Evolutionary conservation across 2,797 vertebrate species (phyloP), one percentile per base, ranked within the genome.

Genomic region (Rachycentron canadum): DNA sequence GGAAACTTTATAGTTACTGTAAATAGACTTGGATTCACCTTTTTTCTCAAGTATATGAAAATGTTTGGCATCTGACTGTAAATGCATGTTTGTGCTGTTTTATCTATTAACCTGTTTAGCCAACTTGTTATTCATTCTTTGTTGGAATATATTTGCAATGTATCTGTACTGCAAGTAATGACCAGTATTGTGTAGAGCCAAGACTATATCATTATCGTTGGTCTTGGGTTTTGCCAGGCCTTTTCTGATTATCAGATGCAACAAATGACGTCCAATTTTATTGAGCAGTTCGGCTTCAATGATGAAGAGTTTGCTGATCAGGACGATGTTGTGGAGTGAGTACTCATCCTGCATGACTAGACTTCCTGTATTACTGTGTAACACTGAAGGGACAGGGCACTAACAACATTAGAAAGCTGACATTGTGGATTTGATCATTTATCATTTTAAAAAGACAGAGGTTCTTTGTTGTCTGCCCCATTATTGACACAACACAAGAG

Each of bases 181-280:
- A 83, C 69, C 79, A 90, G 88, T 80, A 88, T 86, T 93, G 84
- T 94, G 78, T 95, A 95, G 94, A 92, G 93, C 93, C 92, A 95
- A 96, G 95, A 97, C 95, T 97, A 96, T 98, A 96, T 98, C 97
- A 98, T 97, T 99, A 97, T 97, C 96, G 87, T 97, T 97, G 98
- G 97, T 97, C 97, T 97, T 99, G 98, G 97, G 97, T 92, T 96
- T 97, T 97, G 97, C 98, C 98, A 99, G 98, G 98, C 98, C 98
- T 99, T 99, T 98, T 99, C 98, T 99, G 98, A 99, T 99, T 99
- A 99, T 99, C 98, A 99, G 98, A 99, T 99, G 98, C 98, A 99
- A 99, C 98, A 99, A 99, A 99, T 99, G 98, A 99, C 98, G 97
- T 99, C 98, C 98, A 99, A 99, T 99, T 99, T 99, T 99, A 99